These are phyloP conservation scores for Geotrupes spiniger DNA, from an alignment of 2,888 invertebrate genomes.

Conservation along the genomic window DNA sequence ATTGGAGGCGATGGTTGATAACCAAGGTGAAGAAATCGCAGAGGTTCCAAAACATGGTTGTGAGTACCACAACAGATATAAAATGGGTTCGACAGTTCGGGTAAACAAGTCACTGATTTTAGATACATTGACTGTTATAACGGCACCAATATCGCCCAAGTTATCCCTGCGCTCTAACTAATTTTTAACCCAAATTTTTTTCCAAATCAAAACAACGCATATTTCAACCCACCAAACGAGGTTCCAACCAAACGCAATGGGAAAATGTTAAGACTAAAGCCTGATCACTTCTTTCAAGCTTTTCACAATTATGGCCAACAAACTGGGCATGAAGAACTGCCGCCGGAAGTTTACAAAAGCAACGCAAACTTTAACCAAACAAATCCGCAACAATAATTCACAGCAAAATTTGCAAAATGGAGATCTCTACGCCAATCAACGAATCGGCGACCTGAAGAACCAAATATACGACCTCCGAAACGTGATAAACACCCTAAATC, in stretches of 20 bases:
- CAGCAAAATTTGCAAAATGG: constrained; percentile 21
- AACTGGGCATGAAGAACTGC: neutral
- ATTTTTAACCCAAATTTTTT: neutral
- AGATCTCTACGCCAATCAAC: constrained; percentile 25
- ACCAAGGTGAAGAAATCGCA: neutral
- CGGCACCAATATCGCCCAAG: neutral
- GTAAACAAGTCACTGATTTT: neutral
- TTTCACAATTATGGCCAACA: neutral
- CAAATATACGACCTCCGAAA: constrained; percentile 41
- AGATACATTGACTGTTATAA: neutral
- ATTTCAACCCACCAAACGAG: neutral
- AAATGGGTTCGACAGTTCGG: neutral
- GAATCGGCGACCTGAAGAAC: constrained; percentile 36
- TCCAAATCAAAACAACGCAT: neutral
- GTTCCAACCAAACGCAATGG: constrained; percentile 3
- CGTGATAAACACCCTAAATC: constrained; percentile 38
- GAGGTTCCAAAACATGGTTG: too few species aligned
- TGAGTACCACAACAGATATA: too few species aligned
- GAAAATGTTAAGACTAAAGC: neutral
- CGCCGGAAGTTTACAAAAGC: constrained; percentile 1
- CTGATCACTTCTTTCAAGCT: constrained; percentile 8
- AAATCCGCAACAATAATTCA: constrained; percentile 23
- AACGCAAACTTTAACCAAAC: constrained; percentile 4
- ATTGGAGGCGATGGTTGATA: neutral
- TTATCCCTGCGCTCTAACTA: neutral